phyloP scores from a whole-genome alignment of 2,888 invertebrate genomes.

The Linyphia triangularis region DNA sequence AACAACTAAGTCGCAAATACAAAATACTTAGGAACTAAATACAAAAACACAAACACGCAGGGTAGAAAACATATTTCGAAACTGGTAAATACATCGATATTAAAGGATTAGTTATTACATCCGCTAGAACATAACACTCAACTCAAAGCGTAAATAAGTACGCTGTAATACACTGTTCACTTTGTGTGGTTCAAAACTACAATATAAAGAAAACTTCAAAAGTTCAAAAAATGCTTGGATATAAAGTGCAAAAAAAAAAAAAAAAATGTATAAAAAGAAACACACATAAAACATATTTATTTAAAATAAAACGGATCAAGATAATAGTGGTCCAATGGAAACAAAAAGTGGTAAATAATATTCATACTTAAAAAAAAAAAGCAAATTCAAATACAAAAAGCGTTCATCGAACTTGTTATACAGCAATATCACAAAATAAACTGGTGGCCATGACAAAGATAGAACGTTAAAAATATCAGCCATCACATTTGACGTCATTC shows the following conservation, averaged over 20 bases:
- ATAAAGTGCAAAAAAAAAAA: conserved; percentile 37
- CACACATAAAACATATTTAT: conserved; percentile 36
- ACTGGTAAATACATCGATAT: conserved; percentile 6
- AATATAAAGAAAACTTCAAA: conserved; percentile 1
- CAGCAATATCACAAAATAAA: conserved; percentile 70
- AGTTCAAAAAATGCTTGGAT: conserved; percentile 32
- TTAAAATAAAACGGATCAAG: conserved; percentile 31
- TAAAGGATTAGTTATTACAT: conserved; percentile 12
- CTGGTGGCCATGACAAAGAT: conserved; percentile 56
- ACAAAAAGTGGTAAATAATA: not conserved
- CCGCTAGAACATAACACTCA: conserved; percentile 6
- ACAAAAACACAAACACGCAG: conserved; percentile 60
- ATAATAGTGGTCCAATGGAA: conserved; percentile 14
- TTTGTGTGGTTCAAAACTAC: conserved; percentile 1
- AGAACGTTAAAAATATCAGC: conserved; percentile 3
- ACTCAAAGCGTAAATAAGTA: conserved; percentile 9
- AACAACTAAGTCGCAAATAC: conserved; percentile 33
- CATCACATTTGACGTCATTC: not conserved
- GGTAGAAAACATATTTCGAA: not conserved
- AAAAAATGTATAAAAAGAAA: conserved; percentile 50
- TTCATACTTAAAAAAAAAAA: conserved; percentile 13
- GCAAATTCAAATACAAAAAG: conserved; percentile 27
- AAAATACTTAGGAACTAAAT: conserved; percentile 67
- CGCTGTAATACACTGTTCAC: not conserved
- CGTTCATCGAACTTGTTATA: conserved; percentile 24